Percentiles rank a stretch among this genome's conserved stretches.
These are phyloP conservation scores for Callipepla californica DNA, from an alignment of 2,113 vertebrate species.

Conservation along the genomic window DNA sequence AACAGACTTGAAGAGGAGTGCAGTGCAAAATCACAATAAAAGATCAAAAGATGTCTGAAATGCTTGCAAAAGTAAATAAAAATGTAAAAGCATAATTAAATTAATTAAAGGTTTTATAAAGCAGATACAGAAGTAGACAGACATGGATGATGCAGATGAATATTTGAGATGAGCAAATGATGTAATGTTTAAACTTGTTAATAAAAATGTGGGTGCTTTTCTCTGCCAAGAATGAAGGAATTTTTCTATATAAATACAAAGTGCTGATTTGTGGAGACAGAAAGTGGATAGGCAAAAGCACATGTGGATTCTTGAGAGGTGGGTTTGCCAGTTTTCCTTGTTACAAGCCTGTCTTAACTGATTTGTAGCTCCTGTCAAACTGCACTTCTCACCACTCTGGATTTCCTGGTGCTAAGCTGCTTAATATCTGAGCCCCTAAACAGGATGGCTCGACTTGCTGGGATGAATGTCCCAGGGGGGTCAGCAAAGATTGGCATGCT, in stretches of 20 bases:
- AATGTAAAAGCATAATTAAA: slow-evolving; percentile 26
- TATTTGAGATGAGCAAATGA: slow-evolving; percentile 40
- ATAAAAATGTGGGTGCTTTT: slow-evolving; percentile 30
- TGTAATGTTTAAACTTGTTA: slow-evolving; percentile 62
- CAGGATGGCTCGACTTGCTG: not conserved
- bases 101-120: slow-evolving; percentile 52
- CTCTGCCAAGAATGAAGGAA: slow-evolving; percentile 19
- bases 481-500: not conserved
- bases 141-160: slow-evolving; percentile 2
- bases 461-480: not conserved
- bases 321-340: not conserved
- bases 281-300: not conserved
- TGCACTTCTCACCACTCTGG: not conserved
- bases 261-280: slow-evolving; percentile 24
- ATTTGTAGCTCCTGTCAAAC: not conserved
- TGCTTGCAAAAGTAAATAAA: slow-evolving; percentile 51
- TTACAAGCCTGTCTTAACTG: not conserved
- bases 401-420: not conserved
- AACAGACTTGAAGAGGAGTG: slow-evolving; percentile 20
- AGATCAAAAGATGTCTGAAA: slow-evolving; percentile 58
- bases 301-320: not conserved
- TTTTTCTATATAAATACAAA: not conserved
- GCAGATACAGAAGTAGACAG: not conserved
- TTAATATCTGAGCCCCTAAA: not conserved
- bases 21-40: slow-evolving; percentile 1